These are phyloP conservation scores for Hafferia zeledoni DNA, from an alignment of 2,797 vertebrate species.

Conservation along the genomic window DNA sequence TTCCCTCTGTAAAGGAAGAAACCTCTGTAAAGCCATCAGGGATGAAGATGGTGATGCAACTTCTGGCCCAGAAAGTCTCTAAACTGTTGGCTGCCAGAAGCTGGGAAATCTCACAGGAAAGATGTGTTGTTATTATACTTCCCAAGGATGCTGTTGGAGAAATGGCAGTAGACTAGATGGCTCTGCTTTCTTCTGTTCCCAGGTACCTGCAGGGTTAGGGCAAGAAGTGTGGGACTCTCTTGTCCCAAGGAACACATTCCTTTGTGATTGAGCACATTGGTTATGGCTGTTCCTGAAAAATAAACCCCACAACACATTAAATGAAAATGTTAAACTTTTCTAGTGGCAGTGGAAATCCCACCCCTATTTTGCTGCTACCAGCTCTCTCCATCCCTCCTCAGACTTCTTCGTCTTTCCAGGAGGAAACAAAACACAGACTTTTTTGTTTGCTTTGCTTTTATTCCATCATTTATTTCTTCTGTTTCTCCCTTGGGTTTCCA, in stretches of 20 bases:
- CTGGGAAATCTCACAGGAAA: neutral
- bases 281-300: neutral
- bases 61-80: neutral
- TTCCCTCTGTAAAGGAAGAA: neutral
- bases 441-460: neutral
- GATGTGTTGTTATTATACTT: neutral
- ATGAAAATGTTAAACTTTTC: neutral
- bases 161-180: neutral
- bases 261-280: neutral
- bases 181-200: neutral
- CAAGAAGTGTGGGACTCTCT: neutral
- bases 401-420: neutral
- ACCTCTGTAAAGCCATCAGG: neutral
- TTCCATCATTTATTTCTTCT: constrained; percentile 22
- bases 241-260: neutral
- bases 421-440: neutral
- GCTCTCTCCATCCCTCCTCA: neutral
- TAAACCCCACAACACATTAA: neutral
- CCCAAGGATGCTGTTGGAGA: neutral
- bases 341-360: neutral
- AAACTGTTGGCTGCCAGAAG: neutral
- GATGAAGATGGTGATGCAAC: neutral
- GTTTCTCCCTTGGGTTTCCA: neutral
- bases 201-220: neutral
- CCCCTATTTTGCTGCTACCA: neutral